Conservation (phyloP, 2,797 vertebrate species). For the Pteropus rufus region DNA sequence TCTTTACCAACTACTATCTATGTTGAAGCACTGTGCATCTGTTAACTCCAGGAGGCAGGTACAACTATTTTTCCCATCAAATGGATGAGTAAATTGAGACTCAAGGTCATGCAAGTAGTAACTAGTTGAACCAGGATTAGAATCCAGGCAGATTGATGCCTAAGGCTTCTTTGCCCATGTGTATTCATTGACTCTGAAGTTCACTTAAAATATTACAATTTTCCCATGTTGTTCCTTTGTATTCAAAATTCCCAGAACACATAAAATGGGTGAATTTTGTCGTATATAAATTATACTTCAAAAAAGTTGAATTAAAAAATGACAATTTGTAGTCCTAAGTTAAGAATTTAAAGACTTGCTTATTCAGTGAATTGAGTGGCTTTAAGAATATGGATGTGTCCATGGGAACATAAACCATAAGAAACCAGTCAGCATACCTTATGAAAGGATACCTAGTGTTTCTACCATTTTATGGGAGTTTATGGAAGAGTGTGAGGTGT, state of each 20-base stretch:
- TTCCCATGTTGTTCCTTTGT: neutral
- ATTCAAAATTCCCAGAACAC: neutral
- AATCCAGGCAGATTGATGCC: neutral
- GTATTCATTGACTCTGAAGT: neutral
- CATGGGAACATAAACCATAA: neutral
- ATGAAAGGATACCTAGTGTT: neutral
- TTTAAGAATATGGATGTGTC: neutral
- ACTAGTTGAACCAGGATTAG: neutral
- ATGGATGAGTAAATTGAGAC: neutral
- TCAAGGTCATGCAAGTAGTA: neutral
- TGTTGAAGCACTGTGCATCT: neutral
- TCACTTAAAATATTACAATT: neutral
- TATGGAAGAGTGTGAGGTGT: neutral
- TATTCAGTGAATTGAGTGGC: neutral
- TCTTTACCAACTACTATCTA: neutral
- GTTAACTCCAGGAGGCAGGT: neutral
- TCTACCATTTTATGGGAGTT: neutral
- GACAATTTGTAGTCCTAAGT: neutral
- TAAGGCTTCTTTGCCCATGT: neutral
- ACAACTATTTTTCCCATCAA: neutral
- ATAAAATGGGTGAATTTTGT: neutral
- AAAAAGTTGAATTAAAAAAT: neutral
- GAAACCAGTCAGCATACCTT: neutral
- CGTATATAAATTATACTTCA: neutral
- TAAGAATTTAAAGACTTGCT: conserved; percentile 8